These are phyloP conservation scores for Mythimna vitellina DNA, from an alignment of 2,888 invertebrate species.

Conservation along the genomic window DNA sequence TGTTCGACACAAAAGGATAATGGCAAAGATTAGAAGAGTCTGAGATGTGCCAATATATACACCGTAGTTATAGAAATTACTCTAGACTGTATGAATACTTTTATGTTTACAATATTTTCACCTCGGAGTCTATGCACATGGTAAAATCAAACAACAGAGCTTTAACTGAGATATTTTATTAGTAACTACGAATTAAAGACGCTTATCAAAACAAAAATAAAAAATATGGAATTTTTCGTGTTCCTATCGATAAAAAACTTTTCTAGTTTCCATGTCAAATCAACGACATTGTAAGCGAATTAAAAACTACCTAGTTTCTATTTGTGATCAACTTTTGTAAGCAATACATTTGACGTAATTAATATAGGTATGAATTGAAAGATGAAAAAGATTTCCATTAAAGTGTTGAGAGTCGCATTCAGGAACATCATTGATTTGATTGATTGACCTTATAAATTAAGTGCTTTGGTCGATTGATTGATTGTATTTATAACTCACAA, in stretches of 20 bases:
- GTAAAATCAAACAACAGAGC: not conserved
- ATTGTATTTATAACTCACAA: slow-evolving; percentile 43
- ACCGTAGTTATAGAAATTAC: too few relatives aligned
- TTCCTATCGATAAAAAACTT: too few relatives aligned
- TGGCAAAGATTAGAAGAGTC: slow-evolving; percentile 60
- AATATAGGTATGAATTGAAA: slow-evolving; percentile 29
- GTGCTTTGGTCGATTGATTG: slow-evolving; percentile 41
- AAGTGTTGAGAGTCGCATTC: slow-evolving; percentile 31
- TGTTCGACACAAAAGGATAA: slow-evolving; percentile 68
- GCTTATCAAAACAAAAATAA: not conserved
- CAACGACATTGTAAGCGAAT: too few relatives aligned
- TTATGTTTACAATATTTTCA: not conserved
- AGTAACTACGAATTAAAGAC: too few relatives aligned
- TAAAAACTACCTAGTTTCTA: not conserved
- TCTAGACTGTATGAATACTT: too few relatives aligned
- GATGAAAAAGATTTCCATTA: slow-evolving; percentile 46
- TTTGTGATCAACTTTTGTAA: not conserved
- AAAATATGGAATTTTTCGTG: not conserved
- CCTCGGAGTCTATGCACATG: not conserved
- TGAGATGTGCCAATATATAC: slow-evolving; percentile 21
- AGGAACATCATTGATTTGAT: slow-evolving; percentile 44
- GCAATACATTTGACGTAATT: slow-evolving; percentile 18
- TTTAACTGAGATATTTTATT: too few relatives aligned
- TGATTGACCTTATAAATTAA: slow-evolving; percentile 52
- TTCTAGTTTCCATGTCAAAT: too few relatives aligned